Evolutionary conservation across 2,113 vertebrate genomes (phyloP).

Genomic region (Gymnogyps californianus): DNA sequence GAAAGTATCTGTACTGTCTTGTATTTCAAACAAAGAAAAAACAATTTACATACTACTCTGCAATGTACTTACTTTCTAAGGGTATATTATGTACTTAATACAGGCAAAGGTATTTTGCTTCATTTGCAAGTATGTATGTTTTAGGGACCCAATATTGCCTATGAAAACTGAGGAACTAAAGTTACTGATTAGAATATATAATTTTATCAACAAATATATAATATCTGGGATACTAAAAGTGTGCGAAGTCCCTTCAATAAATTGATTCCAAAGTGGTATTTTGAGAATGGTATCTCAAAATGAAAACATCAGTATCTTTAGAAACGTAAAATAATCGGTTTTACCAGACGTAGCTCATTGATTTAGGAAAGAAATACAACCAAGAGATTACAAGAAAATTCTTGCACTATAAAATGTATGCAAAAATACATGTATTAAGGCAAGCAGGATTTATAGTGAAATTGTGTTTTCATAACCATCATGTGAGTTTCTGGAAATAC

Average conservation of each 20-base stretch:
- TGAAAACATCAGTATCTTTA: not conserved
- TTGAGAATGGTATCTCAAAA: not conserved
- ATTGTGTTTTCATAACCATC: not conserved
- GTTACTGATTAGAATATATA: not conserved
- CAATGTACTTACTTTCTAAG: not conserved
- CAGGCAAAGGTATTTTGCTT: not conserved
- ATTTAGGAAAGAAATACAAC: not conserved
- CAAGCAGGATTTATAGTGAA: not conserved
- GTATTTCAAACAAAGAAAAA: not conserved
- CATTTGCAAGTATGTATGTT: not conserved
- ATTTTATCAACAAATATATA: not conserved
- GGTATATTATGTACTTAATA: not conserved
- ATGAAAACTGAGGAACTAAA: not conserved
- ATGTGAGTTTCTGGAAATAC: conserved; percentile 61
- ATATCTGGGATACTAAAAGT: not conserved
- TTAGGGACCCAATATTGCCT: not conserved
- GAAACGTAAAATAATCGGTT: fast-evolving
- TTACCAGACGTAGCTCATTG: not conserved
- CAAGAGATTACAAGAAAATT: not conserved
- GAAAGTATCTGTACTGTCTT: not conserved
- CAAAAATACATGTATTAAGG: not conserved
- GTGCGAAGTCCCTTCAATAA: not conserved
- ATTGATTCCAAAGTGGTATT: not conserved
- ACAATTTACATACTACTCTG: not conserved
- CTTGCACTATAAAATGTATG: not conserved